A percentile compares a stretch with the other conserved stretches of the same genome.
Conservation (phyloP, 2,888 invertebrate genomes). For the Aphidius colemani region DNA sequence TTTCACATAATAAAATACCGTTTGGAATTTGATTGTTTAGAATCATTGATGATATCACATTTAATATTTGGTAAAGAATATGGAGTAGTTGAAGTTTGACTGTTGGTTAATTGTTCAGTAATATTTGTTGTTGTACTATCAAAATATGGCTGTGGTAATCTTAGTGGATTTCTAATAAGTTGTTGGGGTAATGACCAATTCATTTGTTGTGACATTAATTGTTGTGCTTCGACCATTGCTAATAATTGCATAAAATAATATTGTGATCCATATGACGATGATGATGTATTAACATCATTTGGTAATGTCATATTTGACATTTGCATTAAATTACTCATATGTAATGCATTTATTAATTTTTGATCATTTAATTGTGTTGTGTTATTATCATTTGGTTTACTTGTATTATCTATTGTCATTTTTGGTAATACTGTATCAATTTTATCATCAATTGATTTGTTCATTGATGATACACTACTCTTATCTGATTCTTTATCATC, state of each 20-base stretch:
- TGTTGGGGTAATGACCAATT: conserved; percentile 52
- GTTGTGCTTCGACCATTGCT: conserved; percentile 46
- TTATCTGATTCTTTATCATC: conserved; percentile 22
- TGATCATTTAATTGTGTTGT: conserved; percentile 53
- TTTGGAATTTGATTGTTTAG: conserved; percentile 53
- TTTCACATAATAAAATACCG: conserved; percentile 43
- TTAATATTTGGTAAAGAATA: conserved; percentile 50
- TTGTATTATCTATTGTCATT: conserved; percentile 51
- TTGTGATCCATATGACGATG: conserved; percentile 32
- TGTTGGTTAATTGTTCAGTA: conserved; percentile 49
- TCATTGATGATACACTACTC: conserved; percentile 32
- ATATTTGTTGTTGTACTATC: conserved; percentile 44
- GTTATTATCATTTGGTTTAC: conserved; percentile 31
- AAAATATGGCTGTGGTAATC: conserved; percentile 46
- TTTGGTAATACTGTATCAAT: conserved; percentile 45
- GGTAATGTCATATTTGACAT: conserved; percentile 51
- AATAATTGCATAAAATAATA: conserved; percentile 53
- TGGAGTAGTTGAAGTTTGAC: conserved; percentile 46
- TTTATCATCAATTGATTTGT: conserved; percentile 45
- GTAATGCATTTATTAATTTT: conserved; percentile 57
- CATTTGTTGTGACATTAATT: conserved; percentile 55
- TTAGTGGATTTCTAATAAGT: conserved; percentile 48
- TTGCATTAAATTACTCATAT: conserved; percentile 59
- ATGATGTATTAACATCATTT: conserved; percentile 39
- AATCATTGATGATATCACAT: conserved; percentile 46